Evolutionary conservation across 2,797 vertebrate genomes (phyloP), one percentile per base, ranked within the genome.

Genomic region (Macrochelys suwanniensis): DNA sequence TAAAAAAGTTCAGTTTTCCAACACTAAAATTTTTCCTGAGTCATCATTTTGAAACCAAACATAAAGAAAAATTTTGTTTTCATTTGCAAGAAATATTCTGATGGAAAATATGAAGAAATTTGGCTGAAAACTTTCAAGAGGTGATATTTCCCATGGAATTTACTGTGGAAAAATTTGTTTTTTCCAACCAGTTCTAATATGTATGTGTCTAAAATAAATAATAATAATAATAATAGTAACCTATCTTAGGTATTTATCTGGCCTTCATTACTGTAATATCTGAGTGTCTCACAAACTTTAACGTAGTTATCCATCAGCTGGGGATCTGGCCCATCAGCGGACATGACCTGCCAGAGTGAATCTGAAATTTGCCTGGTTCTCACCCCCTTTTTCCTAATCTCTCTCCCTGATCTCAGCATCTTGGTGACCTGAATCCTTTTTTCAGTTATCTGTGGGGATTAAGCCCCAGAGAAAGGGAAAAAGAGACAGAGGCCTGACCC

Each of bases 371-470:
- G 23, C 7, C 19, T 11, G 5, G 9, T 3, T 1, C 1, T 25
- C 78, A 82, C 21, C 61, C 11, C 10, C 45, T 50, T 47, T 25
- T 19, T 33, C 31, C 45, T 49, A n/a, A 61, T 65, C 12, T 25
- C 42, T n/a, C 47, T 16, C 23, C 5, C 12, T 45, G 76, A 23
- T 71, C 33, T n/a, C 50, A 2, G 42, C 76, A 68, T 11, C 33
- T 42, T 7, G 28, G 15, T 33, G 42, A n/a, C 7, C 6, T 12
- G 8, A 85, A 84, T 50, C 19, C 7, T 53, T 59, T 8, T 59
- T n/a, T 85, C 11, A 7, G 47, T 21, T 9, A 68, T 54, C 49
- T 42, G 2, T 2, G 50, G 59, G 11, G 71, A 47, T 0, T 0
- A n/a, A 13, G 1, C 2, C 31, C 76, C 31, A 80, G 84, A 6